phyloP scores from a whole-genome alignment of 2,888 invertebrate species.

The Eulithis prunata region DNA sequence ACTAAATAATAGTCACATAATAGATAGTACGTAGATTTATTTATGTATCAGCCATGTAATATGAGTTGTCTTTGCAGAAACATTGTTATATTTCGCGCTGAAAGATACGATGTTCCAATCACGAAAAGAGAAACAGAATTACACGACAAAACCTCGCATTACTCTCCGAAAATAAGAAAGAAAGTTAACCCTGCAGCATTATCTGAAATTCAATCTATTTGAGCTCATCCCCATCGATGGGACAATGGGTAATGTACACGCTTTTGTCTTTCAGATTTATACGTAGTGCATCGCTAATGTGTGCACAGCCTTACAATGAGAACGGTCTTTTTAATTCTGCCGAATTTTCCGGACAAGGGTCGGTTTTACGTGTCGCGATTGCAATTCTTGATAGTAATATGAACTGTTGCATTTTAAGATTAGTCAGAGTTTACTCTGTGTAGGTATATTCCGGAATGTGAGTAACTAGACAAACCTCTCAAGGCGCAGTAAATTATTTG shows the following conservation, averaged over 20 bases:
- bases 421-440: too few relatives aligned
- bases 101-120: conserved; percentile 30
- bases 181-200: conserved; percentile 70
- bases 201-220: conserved; percentile 81
- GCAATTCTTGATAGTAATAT: conserved; percentile 12
- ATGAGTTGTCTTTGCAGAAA: too few relatives aligned
- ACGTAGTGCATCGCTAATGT: conserved; percentile 76
- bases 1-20: too few relatives aligned
- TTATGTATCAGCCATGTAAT: too few relatives aligned
- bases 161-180: conserved; percentile 66
- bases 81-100: neutral
- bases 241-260: conserved; percentile 74
- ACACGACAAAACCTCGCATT: conserved; percentile 46
- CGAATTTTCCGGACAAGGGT: conserved; percentile 50
- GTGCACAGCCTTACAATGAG: conserved; percentile 73
- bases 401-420: neutral
- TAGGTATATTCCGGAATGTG: too few relatives aligned
- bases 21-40: too few relatives aligned
- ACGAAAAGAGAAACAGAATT: conserved; percentile 41
- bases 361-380: conserved; percentile 26
- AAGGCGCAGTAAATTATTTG: too few relatives aligned
- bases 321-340: conserved; percentile 63
- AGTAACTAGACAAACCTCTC: too few relatives aligned
- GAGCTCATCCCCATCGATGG: conserved; percentile 76
- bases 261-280: conserved; percentile 80